phyloP scores from a whole-genome alignment of 2,797 vertebrate genomes.

The Pangasius macronema region DNA sequence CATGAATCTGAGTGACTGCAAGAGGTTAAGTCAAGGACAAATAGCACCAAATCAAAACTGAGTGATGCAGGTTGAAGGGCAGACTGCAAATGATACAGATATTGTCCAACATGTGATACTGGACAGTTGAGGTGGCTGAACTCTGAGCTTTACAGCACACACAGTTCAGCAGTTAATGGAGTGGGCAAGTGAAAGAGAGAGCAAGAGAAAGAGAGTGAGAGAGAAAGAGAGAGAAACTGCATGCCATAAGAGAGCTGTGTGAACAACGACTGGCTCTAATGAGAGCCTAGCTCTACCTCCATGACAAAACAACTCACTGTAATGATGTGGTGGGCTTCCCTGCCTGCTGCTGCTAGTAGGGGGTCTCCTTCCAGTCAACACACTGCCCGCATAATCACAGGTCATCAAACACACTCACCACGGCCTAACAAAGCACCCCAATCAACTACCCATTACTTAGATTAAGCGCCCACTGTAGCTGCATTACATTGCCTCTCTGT shows the following conservation, averaged over 20 bases:
- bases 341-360: constrained; percentile 57
- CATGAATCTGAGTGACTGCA: constrained; percentile 42
- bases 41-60: constrained; percentile 31
- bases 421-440: constrained; percentile 58
- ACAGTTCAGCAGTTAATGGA: constrained; percentile 49
- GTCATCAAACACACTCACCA: constrained; percentile 58
- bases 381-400: constrained; percentile 64
- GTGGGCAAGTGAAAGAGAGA: constrained; percentile 30
- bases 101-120: constrained; percentile 27
- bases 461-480: constrained; percentile 56
- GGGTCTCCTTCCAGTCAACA: constrained; percentile 63
- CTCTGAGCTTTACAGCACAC: constrained; percentile 46
- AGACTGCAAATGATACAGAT: constrained; percentile 38
- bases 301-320: constrained; percentile 66
- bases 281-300: constrained; percentile 60
- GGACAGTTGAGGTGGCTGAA: constrained; percentile 41
- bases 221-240: constrained; percentile 18
- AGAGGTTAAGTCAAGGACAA: constrained; percentile 47
- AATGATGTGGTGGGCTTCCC: constrained; percentile 67
- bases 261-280: constrained; percentile 58
- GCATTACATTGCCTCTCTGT: constrained; percentile 48
- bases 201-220: constrained; percentile 23
- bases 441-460: constrained; percentile 61
- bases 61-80: constrained; percentile 37
- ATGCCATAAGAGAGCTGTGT: constrained; percentile 33